Conservation (phyloP, 1,140 invertebrate genomes). For the Fopius arisanus region DNA sequence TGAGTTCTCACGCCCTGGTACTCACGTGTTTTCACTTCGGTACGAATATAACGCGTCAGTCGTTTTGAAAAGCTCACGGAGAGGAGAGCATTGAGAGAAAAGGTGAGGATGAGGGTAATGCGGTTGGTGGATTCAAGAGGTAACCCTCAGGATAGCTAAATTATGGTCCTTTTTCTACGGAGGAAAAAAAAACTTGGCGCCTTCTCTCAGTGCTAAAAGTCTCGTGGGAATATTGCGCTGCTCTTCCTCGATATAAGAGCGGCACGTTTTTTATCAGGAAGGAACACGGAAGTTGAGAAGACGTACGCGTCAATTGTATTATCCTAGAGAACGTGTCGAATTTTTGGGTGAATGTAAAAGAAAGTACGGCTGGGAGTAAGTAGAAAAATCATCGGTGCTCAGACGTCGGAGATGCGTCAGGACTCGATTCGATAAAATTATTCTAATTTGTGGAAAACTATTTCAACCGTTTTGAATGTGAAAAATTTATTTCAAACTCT, state of each 20-base stretch:
- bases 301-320: slow-evolving; percentile 24
- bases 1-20: slow-evolving; percentile 18
- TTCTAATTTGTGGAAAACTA: no score
- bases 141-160: slow-evolving; percentile 28
- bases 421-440: no score
- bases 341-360: background rate
- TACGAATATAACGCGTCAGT: slow-evolving; percentile 18
- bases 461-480: no score
- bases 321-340: slow-evolving; percentile 19
- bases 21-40: slow-evolving; percentile 17
- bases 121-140: slow-evolving; percentile 26
- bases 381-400: no score
- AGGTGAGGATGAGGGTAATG: slow-evolving; percentile 13
- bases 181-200: background rate
- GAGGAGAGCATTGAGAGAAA: background rate
- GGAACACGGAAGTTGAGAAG: slow-evolving; percentile 14
- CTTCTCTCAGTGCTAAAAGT: slow-evolving; percentile 19
- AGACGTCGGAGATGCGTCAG: no score
- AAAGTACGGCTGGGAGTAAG: background rate
- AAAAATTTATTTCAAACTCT: no score
- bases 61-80: slow-evolving; percentile 14
- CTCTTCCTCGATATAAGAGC: background rate
- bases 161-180: slow-evolving; percentile 21
- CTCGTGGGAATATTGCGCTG: slow-evolving; percentile 13
- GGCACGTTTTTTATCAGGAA: slow-evolving; percentile 16